Percentiles rank a stretch among this genome's conserved stretches.
Evolutionary conservation across 2,797 vertebrate species (phyloP).

Genomic region (Notolabrus celidotus): DNA sequence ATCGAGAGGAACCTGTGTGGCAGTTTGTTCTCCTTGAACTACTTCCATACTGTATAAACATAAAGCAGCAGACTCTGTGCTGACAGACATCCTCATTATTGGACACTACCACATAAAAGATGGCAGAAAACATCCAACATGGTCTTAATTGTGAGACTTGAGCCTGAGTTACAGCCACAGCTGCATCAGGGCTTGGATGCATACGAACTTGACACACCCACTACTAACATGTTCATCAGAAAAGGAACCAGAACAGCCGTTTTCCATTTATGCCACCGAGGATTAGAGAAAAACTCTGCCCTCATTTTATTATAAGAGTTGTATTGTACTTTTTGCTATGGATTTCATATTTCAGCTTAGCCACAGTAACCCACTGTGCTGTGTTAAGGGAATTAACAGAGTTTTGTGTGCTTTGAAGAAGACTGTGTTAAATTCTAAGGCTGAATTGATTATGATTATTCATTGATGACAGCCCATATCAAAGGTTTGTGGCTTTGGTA

Average conservation of each 20-base stretch:
- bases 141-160: conserved; percentile 26
- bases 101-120: too few species aligned
- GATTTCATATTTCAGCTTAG: conserved; percentile 56
- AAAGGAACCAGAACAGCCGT: conserved; percentile 26
- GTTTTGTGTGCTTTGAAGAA: conserved; percentile 76
- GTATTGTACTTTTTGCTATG: conserved; percentile 52
- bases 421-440: conserved; percentile 44
- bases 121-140: conserved; percentile 7
- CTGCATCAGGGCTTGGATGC: conserved; percentile 34
- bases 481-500: conserved; percentile 68
- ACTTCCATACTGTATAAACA: conserved; percentile 3
- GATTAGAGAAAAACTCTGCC: conserved; percentile 46
- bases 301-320: conserved; percentile 19
- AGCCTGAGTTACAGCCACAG: conserved; percentile 21
- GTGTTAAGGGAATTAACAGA: conserved; percentile 72
- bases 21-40: conserved; percentile 19
- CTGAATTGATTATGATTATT: conserved; percentile 74
- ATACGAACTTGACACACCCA: conserved; percentile 39
- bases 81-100: neutral
- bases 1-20: conserved; percentile 44
- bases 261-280: conserved; percentile 5
- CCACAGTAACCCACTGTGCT: conserved; percentile 48
- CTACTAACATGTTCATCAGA: conserved; percentile 48
- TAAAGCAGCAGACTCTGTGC: conserved; percentile 10
- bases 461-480: conserved; percentile 63